Base-by-base conservation (phyloP, 2,113 vertebrate species). In the Psilopsiagon aymara region DNA sequence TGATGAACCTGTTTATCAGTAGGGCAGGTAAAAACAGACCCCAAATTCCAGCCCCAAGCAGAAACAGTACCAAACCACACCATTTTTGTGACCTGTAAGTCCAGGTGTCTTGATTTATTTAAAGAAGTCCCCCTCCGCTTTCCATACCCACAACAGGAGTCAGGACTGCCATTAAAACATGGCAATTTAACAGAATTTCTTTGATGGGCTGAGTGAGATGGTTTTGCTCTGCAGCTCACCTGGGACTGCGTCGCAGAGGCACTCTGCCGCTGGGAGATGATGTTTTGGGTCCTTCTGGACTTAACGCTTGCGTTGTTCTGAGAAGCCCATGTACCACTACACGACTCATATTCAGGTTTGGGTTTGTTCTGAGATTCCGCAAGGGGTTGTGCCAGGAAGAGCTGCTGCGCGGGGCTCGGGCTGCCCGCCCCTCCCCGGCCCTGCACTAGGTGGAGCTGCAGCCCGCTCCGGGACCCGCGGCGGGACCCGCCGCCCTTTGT, bases 391-490 rank as follows among this genome's bases (percentile, higher is more conserved):
- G 33, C 13, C 21, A 6, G 33, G 33, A 35, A 24, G 20, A 35
- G 33, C n/a, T 11, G 60, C 60, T 39, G n/a, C 0, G 35, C 15
- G 24, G 24, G 16, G 24, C 10, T 13, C 18, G 57, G 33, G n/a
- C 57, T 35, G 21, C 57, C n/a, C 5, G 41, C 20, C 47, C 46
- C n/a, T 33, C 31, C 25, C 3, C 39, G 5, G 76, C 21, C 28
- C 69, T 66, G 97, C 98, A 13, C 98, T 98, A 98, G 98, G 96
- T 96, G 98, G 98, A 90, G 98, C 98, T 98, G 94, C 95, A 95
- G 95, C 57, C 95, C 84, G 76, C 81, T 33, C 8, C 24, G 68
- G 81, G 62, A 77, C 69, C 83, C 44, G 41, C 37, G 17, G 46
- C 13, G 33, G 55, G 13, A 14, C 55, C 77, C 35, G 66, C 77